These are phyloP conservation scores for Melanocharis versteri DNA, from an alignment of 2,113 vertebrate species.

Conservation along the genomic window DNA sequence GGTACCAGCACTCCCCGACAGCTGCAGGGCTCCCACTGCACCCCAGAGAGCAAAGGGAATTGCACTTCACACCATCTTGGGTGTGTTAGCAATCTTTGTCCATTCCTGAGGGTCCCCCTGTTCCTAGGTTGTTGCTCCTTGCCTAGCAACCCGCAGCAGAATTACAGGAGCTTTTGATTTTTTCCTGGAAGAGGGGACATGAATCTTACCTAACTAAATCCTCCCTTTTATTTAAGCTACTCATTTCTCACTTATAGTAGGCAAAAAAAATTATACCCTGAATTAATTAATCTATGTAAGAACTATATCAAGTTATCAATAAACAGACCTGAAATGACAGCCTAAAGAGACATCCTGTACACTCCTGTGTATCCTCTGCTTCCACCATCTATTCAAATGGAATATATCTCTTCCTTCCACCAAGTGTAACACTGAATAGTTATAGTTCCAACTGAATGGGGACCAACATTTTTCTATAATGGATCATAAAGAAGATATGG, in stretches of 20 bases:
- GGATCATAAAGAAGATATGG: background rate
- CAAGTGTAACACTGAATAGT: background rate
- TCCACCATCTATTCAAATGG: background rate
- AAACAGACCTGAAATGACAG: background rate
- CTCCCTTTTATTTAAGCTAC: background rate
- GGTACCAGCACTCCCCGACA: fast-evolving
- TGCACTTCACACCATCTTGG: fast-evolving
- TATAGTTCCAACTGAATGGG: background rate
- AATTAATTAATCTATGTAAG: background rate
- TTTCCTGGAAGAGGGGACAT: background rate
- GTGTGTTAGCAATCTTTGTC: fast-evolving
- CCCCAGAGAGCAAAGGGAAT: background rate
- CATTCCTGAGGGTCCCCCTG: fast-evolving
- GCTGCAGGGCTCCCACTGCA: too few relatives aligned
- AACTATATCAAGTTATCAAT: background rate
- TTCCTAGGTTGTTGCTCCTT: background rate
- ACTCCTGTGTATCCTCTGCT: background rate
- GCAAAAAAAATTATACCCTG: background rate
- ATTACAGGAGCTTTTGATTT: background rate
- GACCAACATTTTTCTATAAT: background rate
- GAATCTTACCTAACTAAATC: background rate
- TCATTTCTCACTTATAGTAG: background rate
- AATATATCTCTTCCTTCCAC: background rate
- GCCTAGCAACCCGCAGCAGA: background rate
- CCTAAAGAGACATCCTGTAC: background rate